Evolutionary conservation across 2,888 invertebrate genomes (phyloP).

Genomic region (Drosophila flavopinicola): DNA sequence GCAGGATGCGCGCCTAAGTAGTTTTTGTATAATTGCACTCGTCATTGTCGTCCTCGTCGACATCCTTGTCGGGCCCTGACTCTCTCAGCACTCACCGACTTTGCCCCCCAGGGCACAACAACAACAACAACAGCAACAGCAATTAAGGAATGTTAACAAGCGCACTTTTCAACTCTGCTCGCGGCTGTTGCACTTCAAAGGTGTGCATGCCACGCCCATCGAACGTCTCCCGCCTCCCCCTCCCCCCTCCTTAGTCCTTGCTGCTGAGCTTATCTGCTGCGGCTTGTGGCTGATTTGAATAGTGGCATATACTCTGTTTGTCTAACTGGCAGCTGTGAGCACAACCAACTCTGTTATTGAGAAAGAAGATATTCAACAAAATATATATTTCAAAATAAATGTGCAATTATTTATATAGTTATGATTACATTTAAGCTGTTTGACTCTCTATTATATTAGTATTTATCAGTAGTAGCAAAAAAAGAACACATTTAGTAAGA

Average conservation of each 20-base stretch:
- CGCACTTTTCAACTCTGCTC: conserved; percentile 79
- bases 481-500: no score
- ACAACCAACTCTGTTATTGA: background rate
- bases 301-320: background rate
- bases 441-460: no score
- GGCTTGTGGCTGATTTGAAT: conserved; percentile 42
- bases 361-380: no score
- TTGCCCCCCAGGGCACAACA: conserved; percentile 20
- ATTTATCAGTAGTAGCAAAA: no score
- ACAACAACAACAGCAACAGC: conserved; percentile 59
- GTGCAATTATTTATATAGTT: no score
- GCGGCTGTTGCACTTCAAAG: conserved; percentile 77
- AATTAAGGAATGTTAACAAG: conserved; percentile 79
- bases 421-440: no score
- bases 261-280: conserved; percentile 29
- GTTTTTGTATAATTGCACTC: conserved; percentile 78
- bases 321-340: background rate
- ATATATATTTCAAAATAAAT: no score
- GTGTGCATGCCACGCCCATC: conserved; percentile 59
- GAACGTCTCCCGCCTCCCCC: background rate
- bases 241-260: background rate
- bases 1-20: conserved; percentile 79
- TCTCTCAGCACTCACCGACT: conserved; percentile 10
- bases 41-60: conserved; percentile 79
- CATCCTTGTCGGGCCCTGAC: conserved; percentile 48